Evolutionary conservation across 2,888 invertebrate species (phyloP).

Genomic region (Apamea monoglypha): DNA sequence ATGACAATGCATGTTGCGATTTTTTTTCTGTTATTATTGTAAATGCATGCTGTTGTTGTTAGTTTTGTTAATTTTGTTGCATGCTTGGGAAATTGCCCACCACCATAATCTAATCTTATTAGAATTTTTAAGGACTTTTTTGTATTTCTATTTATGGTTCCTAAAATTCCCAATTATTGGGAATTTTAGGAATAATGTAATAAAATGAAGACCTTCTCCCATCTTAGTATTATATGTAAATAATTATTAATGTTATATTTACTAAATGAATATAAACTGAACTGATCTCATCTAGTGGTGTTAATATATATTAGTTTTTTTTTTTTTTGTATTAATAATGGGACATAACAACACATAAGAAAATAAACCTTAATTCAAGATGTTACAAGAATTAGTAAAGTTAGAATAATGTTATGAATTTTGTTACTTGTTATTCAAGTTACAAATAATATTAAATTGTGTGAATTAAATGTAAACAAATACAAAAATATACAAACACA

Average conservation of each 20-base stretch:
- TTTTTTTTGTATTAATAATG: background rate
- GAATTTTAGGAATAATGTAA: no score
- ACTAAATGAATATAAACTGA: background rate
- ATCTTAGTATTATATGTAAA: background rate
- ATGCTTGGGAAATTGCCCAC: slow-evolving; percentile 15
- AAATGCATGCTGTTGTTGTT: slow-evolving; percentile 37
- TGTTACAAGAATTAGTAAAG: background rate
- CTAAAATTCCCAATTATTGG: background rate
- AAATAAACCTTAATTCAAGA: background rate
- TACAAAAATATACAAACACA: slow-evolving; percentile 28
- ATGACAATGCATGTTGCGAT: slow-evolving; percentile 84
- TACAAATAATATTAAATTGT: slow-evolving; percentile 6
- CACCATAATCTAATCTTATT: slow-evolving; percentile 13
- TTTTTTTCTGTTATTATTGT: slow-evolving; percentile 69
- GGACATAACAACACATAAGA: background rate
- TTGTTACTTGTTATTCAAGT: slow-evolving; percentile 8
- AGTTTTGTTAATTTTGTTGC: slow-evolving; percentile 22
- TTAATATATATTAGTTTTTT: background rate
- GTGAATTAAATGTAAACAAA: slow-evolving; percentile 29
- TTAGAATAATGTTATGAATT: slow-evolving; percentile 19
- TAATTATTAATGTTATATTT: background rate
- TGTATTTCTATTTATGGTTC: background rate
- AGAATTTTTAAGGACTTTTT: background rate
- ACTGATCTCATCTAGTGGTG: background rate
- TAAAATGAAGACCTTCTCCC: background rate